Evolutionary conservation across 1,140 invertebrate genomes (phyloP).

Genomic region (Brachionus paranguensis): DNA sequence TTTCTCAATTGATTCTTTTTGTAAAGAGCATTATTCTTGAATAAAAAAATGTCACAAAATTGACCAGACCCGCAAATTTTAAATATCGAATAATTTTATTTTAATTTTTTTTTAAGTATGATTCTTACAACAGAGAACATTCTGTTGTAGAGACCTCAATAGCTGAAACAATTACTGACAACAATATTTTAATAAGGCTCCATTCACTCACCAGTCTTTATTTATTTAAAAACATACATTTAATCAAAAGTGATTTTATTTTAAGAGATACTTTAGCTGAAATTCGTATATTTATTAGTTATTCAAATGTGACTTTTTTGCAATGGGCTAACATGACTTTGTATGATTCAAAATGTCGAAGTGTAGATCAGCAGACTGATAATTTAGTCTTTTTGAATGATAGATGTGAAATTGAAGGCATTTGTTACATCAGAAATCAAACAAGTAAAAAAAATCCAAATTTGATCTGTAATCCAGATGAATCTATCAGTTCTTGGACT

Average conservation of each 20-base stretch:
- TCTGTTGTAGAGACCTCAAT: not conserved
- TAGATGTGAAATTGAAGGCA: conserved; percentile 28
- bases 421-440: conserved; percentile 14
- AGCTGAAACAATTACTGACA: not conserved
- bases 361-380: not conserved
- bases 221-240: not conserved
- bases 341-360: conserved; percentile 23
- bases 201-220: not conserved
- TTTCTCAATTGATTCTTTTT: too few species aligned
- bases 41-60: too few species aligned
- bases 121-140: not conserved
- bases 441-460: not conserved
- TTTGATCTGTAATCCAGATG: conserved; percentile 30
- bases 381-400: not conserved
- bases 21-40: too few species aligned
- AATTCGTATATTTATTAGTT: not conserved
- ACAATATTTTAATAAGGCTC: not conserved
- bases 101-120: not conserved
- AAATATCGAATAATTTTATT: too few species aligned
- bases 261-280: not conserved
- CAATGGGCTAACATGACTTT: not conserved
- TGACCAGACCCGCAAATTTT: too few species aligned
- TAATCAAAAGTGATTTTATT: not conserved
- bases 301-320: not conserved
- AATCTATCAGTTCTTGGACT: not conserved